Evolutionary conservation across 2,888 invertebrate species (phyloP), one percentile per base, ranked within the genome.

Genomic region (Sesia bembeciformis): DNA sequence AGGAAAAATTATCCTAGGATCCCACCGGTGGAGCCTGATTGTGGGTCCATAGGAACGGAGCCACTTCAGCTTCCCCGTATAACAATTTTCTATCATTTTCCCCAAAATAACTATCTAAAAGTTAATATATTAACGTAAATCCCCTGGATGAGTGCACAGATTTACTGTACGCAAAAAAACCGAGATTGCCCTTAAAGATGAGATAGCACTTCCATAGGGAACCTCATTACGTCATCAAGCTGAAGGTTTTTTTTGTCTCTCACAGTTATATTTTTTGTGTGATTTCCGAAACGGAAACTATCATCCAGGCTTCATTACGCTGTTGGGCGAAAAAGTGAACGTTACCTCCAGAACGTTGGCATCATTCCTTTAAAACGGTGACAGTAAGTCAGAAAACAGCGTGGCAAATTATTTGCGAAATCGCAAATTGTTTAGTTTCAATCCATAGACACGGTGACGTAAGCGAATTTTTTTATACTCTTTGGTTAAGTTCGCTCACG

Each of bases 401-500:
- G 8, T 39, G 50, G 50, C 46, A 46, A 8, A 4, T n/a, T 5
- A 46, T 46, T 23, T 46, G 46, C n/a, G 8, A 46, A 23, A 23
- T 23, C 23, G 23, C 23, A 23, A 23, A 23, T 23, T 23, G 23
- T 23, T 23, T 23, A 23, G 23, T 23, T 23, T 23, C 23, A 23
- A 2, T 23, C 23, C 23, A 2, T 23, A 46, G 46, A 46, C n/a
- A 46, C 46, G n/a, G n/a, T 46, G 46, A 46, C 46, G 46, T 46
- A 4, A 46, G 46, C 46, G 46, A 46, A n/a, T 46, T 46, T 46
- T 46, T 23, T 23, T 46, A 6, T 46, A n/a, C 46, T 57, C 53
- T 51, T 51, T 49, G 54, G 52, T 42, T 41, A 52, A 40, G 54
- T 55, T 57, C 55, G 46, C 42, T 52, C 51, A 49, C 39, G 54